These are phyloP conservation scores for Mellivora capensis DNA, from an alignment of 2,113 vertebrate species.

Conservation along the genomic window DNA sequence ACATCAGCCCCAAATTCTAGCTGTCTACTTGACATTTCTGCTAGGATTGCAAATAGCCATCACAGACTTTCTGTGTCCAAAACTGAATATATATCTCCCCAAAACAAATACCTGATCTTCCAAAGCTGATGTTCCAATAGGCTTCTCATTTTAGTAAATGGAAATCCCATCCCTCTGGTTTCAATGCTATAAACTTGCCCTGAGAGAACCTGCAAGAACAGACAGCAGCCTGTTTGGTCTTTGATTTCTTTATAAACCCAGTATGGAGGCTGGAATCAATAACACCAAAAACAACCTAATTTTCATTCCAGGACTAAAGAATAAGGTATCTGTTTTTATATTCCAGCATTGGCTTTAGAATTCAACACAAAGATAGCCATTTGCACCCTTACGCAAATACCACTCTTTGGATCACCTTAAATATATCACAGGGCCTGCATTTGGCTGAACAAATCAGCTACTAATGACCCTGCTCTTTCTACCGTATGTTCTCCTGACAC, in stretches of 20 bases:
- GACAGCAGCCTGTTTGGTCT: neutral
- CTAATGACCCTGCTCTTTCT: slow-evolving; percentile 45
- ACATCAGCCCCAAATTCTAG: neutral
- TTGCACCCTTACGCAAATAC: slow-evolving; percentile 54
- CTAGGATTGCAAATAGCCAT: neutral
- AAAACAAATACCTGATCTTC: neutral
- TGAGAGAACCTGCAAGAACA: neutral
- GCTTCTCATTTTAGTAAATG: neutral
- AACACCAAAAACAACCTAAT: slow-evolving; percentile 60
- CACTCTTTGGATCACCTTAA: slow-evolving; percentile 42
- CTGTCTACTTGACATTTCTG: neutral
- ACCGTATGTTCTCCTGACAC: slow-evolving; percentile 11
- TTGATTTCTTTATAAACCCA: slow-evolving; percentile 49
- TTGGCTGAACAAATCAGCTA: slow-evolving; percentile 30
- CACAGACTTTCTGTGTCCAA: neutral
- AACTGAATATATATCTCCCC: neutral
- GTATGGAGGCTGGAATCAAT: slow-evolving; percentile 40
- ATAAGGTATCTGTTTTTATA: slow-evolving; percentile 48
- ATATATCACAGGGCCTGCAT: neutral
- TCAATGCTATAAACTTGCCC: neutral
- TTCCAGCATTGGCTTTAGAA: slow-evolving; percentile 42
- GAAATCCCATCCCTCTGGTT: neutral
- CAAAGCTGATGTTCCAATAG: neutral
- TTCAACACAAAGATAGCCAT: slow-evolving; percentile 48
- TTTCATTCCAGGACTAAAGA: slow-evolving; percentile 48